These are phyloP conservation scores for Drosophila repleta DNA, from an alignment of 1,140 invertebrate genomes.

Conservation along the genomic window DNA sequence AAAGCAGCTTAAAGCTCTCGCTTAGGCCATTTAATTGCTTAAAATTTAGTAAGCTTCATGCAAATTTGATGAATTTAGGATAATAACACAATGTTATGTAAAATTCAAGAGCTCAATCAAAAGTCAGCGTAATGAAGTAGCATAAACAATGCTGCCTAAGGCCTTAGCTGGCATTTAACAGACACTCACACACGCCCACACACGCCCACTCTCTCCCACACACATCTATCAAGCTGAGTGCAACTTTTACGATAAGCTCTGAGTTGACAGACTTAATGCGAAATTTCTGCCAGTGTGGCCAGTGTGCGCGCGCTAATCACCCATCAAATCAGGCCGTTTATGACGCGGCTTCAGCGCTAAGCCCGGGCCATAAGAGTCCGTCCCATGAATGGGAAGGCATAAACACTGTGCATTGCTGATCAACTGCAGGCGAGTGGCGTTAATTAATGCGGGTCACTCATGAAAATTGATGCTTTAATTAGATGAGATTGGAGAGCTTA, in stretches of 20 bases:
- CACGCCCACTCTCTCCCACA: no score
- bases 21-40: no score
- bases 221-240: background rate
- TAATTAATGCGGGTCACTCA: conserved; percentile 22
- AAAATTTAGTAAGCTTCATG: no score
- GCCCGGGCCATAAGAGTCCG: background rate
- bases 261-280: background rate
- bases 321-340: background rate
- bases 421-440: conserved; percentile 23
- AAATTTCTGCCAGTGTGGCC: background rate
- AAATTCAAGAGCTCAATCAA: no score
- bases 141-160: background rate
- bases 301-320: conserved; percentile 12
- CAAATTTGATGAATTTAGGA: no score
- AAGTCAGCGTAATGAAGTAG: background rate
- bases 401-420: conserved; percentile 20
- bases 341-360: background rate
- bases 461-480: conserved; percentile 20
- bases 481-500: conserved; percentile 23
- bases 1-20: no score
- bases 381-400: conserved; percentile 21
- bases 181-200: no score
- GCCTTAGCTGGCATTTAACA: background rate
- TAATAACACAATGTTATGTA: no score
- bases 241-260: conserved; percentile 1